phyloP scores from a whole-genome alignment of 2,113 vertebrate genomes.

The Pterocles gutturalis region DNA sequence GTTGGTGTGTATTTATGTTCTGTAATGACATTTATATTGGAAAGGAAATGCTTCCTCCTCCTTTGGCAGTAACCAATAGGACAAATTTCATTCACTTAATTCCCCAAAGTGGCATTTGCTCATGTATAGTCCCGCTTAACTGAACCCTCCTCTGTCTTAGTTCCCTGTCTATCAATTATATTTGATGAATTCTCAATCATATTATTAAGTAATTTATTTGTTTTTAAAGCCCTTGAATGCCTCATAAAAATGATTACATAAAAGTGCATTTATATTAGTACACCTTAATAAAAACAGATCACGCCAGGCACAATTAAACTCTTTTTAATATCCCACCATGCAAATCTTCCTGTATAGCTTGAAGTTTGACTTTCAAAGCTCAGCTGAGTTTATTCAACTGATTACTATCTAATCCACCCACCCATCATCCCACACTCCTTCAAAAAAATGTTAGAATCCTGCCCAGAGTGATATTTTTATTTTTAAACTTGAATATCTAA shows the following conservation, averaged over 20 bases:
- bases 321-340: background rate
- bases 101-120: slow-evolving; percentile 16
- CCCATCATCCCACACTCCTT: slow-evolving; percentile 50
- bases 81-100: background rate
- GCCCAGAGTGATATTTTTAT: slow-evolving; percentile 53
- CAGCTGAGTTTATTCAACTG: slow-evolving; percentile 31
- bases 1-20: background rate
- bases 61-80: background rate
- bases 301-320: background rate
- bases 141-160: background rate
- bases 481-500: slow-evolving; percentile 58
- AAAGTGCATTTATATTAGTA: background rate
- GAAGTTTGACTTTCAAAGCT: slow-evolving; percentile 54
- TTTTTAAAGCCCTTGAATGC: slow-evolving; percentile 19
- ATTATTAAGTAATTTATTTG: background rate
- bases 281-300: background rate
- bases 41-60: slow-evolving; percentile 22
- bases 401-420: slow-evolving; percentile 44
- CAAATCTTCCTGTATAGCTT: slow-evolving; percentile 23
- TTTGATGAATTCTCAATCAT: background rate
- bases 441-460: slow-evolving; percentile 55
- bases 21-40: background rate
- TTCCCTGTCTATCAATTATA: background rate
- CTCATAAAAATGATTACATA: slow-evolving; percentile 14
- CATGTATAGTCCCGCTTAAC: background rate